Conservation (phyloP, 2,888 invertebrate genomes). For the Leptinotarsa rubiginosa region DNA sequence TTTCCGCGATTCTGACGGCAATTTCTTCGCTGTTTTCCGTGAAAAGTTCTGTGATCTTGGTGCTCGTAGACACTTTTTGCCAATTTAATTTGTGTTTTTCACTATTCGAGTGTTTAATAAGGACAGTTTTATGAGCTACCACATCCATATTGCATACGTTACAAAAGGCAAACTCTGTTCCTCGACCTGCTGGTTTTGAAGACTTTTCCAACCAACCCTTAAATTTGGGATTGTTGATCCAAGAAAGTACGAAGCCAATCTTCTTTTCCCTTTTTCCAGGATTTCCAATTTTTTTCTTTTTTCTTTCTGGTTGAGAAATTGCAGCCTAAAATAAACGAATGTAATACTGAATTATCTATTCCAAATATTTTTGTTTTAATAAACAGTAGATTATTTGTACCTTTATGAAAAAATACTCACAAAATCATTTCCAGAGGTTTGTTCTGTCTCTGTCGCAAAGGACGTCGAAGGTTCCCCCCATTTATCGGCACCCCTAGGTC, state of each 20-base stretch:
- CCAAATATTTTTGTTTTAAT: background rate
- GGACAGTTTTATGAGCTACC: slow-evolving; percentile 24
- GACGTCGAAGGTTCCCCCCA: slow-evolving; percentile 14
- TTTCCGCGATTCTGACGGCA: too few relatives aligned
- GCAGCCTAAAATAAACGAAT: slow-evolving; percentile 11
- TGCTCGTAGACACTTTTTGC: slow-evolving; percentile 21
- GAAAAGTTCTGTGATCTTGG: slow-evolving; percentile 21
- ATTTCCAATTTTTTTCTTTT: slow-evolving; percentile 13
- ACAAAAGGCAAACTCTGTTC: slow-evolving; percentile 23
- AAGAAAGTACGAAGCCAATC: slow-evolving; percentile 12
- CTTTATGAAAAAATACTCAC: slow-evolving; percentile 9
- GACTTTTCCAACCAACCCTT: slow-evolving; percentile 19
- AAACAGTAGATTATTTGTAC: slow-evolving; percentile 11
- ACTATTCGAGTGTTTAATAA: slow-evolving; percentile 18
- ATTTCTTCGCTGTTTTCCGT: background rate
- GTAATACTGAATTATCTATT: slow-evolving; percentile 8
- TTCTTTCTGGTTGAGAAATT: slow-evolving; percentile 1
- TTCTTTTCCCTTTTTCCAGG: slow-evolving; percentile 19
- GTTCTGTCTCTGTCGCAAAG: slow-evolving; percentile 12
- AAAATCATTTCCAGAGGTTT: slow-evolving; percentile 7
- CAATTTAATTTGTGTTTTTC: slow-evolving; percentile 30
- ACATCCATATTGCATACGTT: slow-evolving; percentile 24
- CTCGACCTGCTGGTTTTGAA: slow-evolving; percentile 14
- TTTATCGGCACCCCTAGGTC: slow-evolving; percentile 7
- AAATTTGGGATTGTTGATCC: slow-evolving; percentile 18